A percentile compares a stretch with the other conserved stretches of the same genome.
phyloP scores from a whole-genome alignment of 1,140 invertebrate species.

The Drosophila lini region DNA sequence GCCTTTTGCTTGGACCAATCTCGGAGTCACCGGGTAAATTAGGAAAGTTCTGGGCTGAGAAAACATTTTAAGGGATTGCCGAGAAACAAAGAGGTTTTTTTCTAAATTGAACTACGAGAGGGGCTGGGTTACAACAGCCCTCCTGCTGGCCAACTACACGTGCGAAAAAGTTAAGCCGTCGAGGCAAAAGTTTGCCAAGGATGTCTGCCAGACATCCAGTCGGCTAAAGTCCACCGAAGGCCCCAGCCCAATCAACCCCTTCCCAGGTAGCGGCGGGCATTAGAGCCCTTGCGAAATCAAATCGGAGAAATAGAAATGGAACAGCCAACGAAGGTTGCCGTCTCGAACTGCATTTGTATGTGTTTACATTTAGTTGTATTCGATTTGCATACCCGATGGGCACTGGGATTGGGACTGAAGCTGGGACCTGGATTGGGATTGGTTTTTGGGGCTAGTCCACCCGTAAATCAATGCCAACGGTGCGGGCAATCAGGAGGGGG shows the following conservation, averaged over 20 bases:
- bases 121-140: background rate
- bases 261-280: slow-evolving; percentile 29
- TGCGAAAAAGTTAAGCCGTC: slow-evolving; percentile 77
- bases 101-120: slow-evolving; percentile 37
- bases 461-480: slow-evolving; percentile 77
- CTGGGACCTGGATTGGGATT: background rate
- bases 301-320: slow-evolving; percentile 42
- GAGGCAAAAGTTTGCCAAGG: slow-evolving; percentile 69
- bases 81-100: slow-evolving; percentile 42
- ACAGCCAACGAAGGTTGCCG: slow-evolving; percentile 22
- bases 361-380: slow-evolving; percentile 82
- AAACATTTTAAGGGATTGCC: slow-evolving; percentile 72
- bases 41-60: slow-evolving; percentile 42
- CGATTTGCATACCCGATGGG: slow-evolving; percentile 73
- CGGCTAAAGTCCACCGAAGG: slow-evolving; percentile 4
- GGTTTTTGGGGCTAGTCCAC: slow-evolving; percentile 30
- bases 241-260: slow-evolving; percentile 6
- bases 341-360: slow-evolving; percentile 69
- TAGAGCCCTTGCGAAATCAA: slow-evolving; percentile 66
- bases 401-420: slow-evolving; percentile 4
- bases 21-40: slow-evolving; percentile 15
- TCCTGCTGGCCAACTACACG: slow-evolving; percentile 54
- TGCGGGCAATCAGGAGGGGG: slow-evolving; percentile 55
- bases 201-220: slow-evolving; percentile 40
- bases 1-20: slow-evolving; percentile 4